Evolutionary conservation across 1,140 invertebrate genomes (phyloP).

Genomic region (Drosophila pseudoobscura): DNA sequence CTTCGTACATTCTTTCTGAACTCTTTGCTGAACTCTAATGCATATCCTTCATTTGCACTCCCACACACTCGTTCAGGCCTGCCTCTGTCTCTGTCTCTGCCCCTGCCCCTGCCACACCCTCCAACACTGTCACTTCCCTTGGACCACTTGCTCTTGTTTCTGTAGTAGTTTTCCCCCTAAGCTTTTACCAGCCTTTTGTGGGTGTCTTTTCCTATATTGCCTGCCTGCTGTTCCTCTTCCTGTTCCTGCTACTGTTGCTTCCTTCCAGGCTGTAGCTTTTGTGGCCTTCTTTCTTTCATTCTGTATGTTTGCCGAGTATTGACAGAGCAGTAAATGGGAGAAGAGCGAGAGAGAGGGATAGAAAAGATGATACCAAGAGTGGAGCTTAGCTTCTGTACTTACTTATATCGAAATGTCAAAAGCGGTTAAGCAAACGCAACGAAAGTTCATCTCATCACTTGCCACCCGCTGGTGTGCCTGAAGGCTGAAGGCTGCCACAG

Average conservation of each 20-base stretch:
- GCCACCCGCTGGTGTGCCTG: slow-evolving; percentile 27
- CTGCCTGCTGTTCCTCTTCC: slow-evolving; percentile 19
- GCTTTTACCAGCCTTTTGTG: slow-evolving; percentile 63
- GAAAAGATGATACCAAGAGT: background rate
- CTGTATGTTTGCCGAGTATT: slow-evolving; percentile 24
- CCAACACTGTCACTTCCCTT: slow-evolving; percentile 24
- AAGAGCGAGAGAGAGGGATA: background rate
- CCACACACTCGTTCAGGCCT: background rate
- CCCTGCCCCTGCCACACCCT: slow-evolving; percentile 19
- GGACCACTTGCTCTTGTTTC: slow-evolving; percentile 17
- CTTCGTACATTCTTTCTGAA: background rate
- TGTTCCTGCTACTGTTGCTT: slow-evolving; percentile 27
- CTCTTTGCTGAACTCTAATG: slow-evolving; percentile 17
- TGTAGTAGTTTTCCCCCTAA: slow-evolving; percentile 34
- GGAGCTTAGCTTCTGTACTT: slow-evolving; percentile 25
- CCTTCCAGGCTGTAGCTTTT: slow-evolving; percentile 8
- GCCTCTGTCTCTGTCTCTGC: too few species aligned
- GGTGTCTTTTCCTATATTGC: slow-evolving; percentile 30
- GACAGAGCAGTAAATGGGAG: slow-evolving; percentile 3
- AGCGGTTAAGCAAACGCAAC: slow-evolving; percentile 28
- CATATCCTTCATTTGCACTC: slow-evolving; percentile 37
- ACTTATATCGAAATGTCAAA: slow-evolving; percentile 24
- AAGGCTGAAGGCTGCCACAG: slow-evolving; percentile 18
- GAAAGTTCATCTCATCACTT: slow-evolving; percentile 24
- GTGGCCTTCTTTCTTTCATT: slow-evolving; percentile 3